Evolutionary conservation across 2,113 vertebrate genomes (phyloP), one percentile per base, ranked within the genome.

Genomic region (Pituophis catenifer): DNA sequence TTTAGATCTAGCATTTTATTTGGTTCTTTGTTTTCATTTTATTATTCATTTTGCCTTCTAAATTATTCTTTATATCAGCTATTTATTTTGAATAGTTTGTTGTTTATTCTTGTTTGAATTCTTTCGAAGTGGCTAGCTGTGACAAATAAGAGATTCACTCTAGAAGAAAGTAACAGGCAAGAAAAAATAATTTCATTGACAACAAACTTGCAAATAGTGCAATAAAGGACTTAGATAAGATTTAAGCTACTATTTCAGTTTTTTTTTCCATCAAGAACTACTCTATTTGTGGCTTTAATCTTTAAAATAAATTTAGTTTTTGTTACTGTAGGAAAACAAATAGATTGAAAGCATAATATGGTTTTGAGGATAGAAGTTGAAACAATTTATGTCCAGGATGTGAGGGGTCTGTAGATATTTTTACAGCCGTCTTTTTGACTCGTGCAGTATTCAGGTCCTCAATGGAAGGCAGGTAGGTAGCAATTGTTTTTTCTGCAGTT

Each of bases 1-100:
- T 0, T 70, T 95, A 95, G 89, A 94, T 93, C 75, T 95, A 93
- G 92, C 50, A 48, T 95, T 95, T 94, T 62, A 58, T 17, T 96
- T 95, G 93, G 94, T 92, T 75, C 54, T 86, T 90, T 65, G 26
- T 75, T 75, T 75, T 75, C n/a, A 75, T 75, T 33, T 65, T 11
- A 65, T 33, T 19, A 52, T 94, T 96, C 94, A 17, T 93, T 44
- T 50, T 91, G 88, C 52, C 59, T 19, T 75, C 90, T 94, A 93
- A 95, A 94, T 54, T 65, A 89, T 44, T 44, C 38, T 89, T 94
- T 75, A 12, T 52, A 93, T 89, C 87, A 93, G 48, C 54, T 81
- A 62, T 8, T 81, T 93, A 91, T 90, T 54, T 62, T 58, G 21
- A 94, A 87, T 92, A 87, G 70, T 65, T 54, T 62, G 15, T 75